These are phyloP conservation scores for Andrena camellia DNA, from an alignment of 2,888 invertebrate species.

Conservation along the genomic window DNA sequence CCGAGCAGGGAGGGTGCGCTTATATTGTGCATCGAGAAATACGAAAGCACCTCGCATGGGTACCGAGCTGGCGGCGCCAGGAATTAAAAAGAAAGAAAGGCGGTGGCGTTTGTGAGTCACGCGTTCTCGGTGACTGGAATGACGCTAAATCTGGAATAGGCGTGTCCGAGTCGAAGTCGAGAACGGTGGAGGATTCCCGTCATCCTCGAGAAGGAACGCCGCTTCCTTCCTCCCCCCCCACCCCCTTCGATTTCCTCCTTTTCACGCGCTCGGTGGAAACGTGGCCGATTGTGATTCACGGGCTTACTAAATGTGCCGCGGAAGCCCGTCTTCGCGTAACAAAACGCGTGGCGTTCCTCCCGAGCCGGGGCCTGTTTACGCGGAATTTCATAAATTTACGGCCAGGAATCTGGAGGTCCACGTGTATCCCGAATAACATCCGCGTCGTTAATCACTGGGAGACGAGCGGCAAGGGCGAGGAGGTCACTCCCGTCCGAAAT, in stretches of 20 bases:
- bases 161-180: constrained; percentile 24
- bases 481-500: constrained; percentile 46
- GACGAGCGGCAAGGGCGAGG: constrained; percentile 17
- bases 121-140: constrained; percentile 27
- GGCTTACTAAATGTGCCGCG: constrained; percentile 43
- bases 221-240: too few relatives aligned
- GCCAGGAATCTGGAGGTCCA: too few relatives aligned
- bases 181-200: background rate
- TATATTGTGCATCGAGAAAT: background rate
- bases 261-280: background rate
- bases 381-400: constrained; percentile 43
- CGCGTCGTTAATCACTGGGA: constrained; percentile 28
- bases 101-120: constrained; percentile 18
- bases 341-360: constrained; percentile 1
- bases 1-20: background rate
- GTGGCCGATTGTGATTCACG: constrained; percentile 52
- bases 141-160: constrained; percentile 45
- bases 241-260: background rate
- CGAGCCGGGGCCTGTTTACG: constrained; percentile 19
- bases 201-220: background rate
- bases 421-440: background rate
- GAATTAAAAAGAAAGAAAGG: background rate
- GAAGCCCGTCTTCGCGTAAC: constrained; percentile 42
- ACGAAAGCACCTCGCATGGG: background rate
- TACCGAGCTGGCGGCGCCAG: background rate